phyloP scores from a whole-genome alignment of 2,888 invertebrate genomes.

The Tiliacea citrago region DNA sequence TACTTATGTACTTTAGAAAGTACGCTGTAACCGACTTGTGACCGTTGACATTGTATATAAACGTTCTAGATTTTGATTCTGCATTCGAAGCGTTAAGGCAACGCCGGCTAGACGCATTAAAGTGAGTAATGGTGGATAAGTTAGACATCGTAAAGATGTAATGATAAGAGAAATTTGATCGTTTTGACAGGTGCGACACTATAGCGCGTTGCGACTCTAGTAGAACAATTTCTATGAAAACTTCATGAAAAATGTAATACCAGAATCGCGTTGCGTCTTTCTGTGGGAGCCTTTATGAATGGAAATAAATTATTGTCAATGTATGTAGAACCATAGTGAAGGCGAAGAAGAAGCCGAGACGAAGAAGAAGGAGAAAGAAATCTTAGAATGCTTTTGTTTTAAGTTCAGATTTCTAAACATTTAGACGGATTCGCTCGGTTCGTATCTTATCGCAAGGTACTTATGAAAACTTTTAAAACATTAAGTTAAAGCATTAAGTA shows the following conservation, averaged over 20 bases:
- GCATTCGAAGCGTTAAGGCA: conserved; percentile 39
- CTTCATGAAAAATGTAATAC: no score
- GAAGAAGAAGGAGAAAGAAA: neutral
- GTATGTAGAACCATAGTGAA: neutral
- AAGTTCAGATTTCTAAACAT: neutral
- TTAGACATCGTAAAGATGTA: conserved; percentile 30
- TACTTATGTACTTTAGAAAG: conserved; percentile 79
- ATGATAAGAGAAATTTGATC: conserved; percentile 12
- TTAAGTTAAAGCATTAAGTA: no score
- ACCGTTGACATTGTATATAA: conserved; percentile 69
- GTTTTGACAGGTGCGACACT: neutral
- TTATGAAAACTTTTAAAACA: neutral
- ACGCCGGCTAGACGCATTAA: conserved; percentile 40
- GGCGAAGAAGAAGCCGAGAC: no score
- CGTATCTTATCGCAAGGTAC: no score
- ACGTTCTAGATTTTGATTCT: conserved; percentile 62
- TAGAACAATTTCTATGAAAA: no score
- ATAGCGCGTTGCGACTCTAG: no score
- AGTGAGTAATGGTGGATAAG: conserved; percentile 39
- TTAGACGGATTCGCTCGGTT: neutral
- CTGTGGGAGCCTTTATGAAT: neutral
- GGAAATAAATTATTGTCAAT: conserved; percentile 1
- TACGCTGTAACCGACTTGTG: conserved; percentile 65
- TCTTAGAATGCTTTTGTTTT: neutral
- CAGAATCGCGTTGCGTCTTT: no score